Evolutionary conservation across 2,113 vertebrate genomes (phyloP), one percentile per base, ranked within the genome.

Genomic region (Chiloscyllium plagiosum): DNA sequence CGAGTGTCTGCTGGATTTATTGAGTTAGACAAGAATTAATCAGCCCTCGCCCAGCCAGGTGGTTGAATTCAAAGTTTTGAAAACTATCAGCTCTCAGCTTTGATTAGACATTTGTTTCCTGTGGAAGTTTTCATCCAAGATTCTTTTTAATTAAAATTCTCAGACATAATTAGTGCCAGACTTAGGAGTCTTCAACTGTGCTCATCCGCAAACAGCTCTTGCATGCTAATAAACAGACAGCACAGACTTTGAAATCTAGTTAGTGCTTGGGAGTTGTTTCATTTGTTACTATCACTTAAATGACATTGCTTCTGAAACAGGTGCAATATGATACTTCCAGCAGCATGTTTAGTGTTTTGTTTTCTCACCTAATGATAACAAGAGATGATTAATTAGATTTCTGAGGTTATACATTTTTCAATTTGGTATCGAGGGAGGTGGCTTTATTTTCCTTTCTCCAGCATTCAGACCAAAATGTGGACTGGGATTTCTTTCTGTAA

Each of bases 71-170:
- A n/a, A 90, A 90, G 24, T 90, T 90, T 89, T 61, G 26, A 90
- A 90, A 90, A 52, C 87, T 61, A 90, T 90, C 87, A 90, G 52
- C 29, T 33, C 56, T 90, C 87, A 65, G 52, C 56, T 29, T 83
- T 61, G 87, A 90, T 61, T 52, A 90, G 52, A n/a, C 10, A 61
- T n/a, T 61, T 61, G 26, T 90, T 52, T 90, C 24, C 87, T 3
- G 50, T 90, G 50, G 61, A 52, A 61, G 87, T 61, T 90, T 90
- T 61, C 52, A 90, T 90, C 87, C 87, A 52, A 61, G 50, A 52
- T 52, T 65, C 87, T 89, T 89, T 52, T 89, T 61, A 90, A 90
- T 90, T 90, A 90, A 90, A 90, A 90, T 90, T 90, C 87, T 33
- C 87, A 90, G 87, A 52, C 87, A 90, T 90, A 90, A 61, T 90